Evolutionary conservation across 1,140 invertebrate genomes (phyloP), one percentile per base, ranked within the genome.

Genomic region (Pseudomyrmex cubaensis): DNA sequence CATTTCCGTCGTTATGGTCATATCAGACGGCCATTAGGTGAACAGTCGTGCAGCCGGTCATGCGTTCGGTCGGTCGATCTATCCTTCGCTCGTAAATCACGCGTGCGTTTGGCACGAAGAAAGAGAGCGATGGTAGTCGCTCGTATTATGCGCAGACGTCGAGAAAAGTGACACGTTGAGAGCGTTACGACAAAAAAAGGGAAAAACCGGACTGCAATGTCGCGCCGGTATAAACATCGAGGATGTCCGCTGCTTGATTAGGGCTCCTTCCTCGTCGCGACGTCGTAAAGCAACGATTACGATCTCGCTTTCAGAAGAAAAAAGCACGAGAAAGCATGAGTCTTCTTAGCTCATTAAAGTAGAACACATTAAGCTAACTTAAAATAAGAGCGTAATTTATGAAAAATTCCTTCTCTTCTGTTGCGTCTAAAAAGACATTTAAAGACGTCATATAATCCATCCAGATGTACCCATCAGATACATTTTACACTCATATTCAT

Each of bases 201-300:
- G 54, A 57, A 80, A 72, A 72, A 72, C 15, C 17, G 35, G 52
- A 35, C 35, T 13, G 17, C 20, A 25, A 59, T n/a, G 61, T 52
- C 59, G 52, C 89, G 91, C 91, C 92, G 91, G 82, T 90, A 87
- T 92, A 92, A 92, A 93, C 91, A 92, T 92, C 87, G 90, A 87
- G 85, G 85, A 87, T 84, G 87, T 88, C 84, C 76, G 86, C 64
- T 76, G 73, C 78, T 70, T 76, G 66, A 86, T 77, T 84, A 86
- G 86, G 78, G 84, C 86, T 84, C 77, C 87, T 86, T 83, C 78
- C 13, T 15, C 15, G 9, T 54, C 50, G 8, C 84, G 89, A 86
- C 88, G 85, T 80, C 84, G 80, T 85, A 87, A 90, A 90, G 86
- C 85, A 80, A 80, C 84, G 59, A 72, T 72, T 72, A 17, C 56